Evolutionary conservation across 1,140 invertebrate species (phyloP).

Genomic region (Drosophila serrata): DNA sequence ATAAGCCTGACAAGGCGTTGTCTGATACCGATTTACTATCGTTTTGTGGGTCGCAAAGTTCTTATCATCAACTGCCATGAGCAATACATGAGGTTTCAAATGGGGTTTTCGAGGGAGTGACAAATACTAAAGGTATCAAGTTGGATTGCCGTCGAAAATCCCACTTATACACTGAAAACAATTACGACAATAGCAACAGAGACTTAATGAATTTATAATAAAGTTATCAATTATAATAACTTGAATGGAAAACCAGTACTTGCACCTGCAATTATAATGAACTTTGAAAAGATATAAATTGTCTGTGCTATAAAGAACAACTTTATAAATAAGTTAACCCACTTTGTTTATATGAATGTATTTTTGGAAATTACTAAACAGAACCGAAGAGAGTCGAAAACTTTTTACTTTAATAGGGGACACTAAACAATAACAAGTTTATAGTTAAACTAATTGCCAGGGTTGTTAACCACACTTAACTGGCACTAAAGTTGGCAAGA

Average conservation of each 20-base stretch:
- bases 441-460: background rate
- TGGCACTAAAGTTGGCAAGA: background rate
- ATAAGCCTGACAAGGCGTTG: slow-evolving; percentile 24
- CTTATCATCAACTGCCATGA: slow-evolving; percentile 36
- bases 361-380: background rate
- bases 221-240: slow-evolving; percentile 4
- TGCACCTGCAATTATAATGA: background rate
- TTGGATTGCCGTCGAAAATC: slow-evolving; percentile 21
- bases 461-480: background rate
- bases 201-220: background rate
- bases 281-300: background rate
- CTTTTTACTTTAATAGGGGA: background rate
- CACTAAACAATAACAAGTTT: background rate
- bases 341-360: background rate
- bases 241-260: background rate
- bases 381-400: background rate
- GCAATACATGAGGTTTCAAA: background rate
- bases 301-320: no score
- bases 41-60: slow-evolving; percentile 32
- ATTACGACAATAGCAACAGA: background rate
- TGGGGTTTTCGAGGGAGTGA: slow-evolving; percentile 8
- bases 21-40: slow-evolving; percentile 40
- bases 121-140: slow-evolving; percentile 8
- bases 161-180: slow-evolving; percentile 11
- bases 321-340: background rate